These are phyloP conservation scores for Anoplopoma fimbria DNA, from an alignment of 2,113 vertebrate species.

Conservation along the genomic window DNA sequence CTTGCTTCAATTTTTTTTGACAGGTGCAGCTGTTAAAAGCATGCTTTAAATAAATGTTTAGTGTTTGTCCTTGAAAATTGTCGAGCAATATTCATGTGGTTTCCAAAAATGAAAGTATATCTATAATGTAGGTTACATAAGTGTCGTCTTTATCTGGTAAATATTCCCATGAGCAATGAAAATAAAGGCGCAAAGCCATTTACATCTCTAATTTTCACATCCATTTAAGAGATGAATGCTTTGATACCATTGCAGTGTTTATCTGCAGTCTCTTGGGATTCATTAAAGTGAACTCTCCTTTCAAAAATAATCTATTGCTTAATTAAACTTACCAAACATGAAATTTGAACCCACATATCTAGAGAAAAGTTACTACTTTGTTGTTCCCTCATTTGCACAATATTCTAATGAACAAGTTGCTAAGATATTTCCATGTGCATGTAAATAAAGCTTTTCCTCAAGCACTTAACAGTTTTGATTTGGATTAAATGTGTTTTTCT, in stretches of 20 bases:
- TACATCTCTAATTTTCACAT: slow-evolving; percentile 94
- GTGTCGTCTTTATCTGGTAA: slow-evolving; percentile 83
- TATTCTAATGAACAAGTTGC: slow-evolving; percentile 90
- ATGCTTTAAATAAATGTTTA: slow-evolving; percentile 57
- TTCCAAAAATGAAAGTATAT: slow-evolving; percentile 72
- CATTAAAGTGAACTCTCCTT: slow-evolving; percentile 96
- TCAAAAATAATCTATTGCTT: slow-evolving; percentile 99
- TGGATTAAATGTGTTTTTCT: slow-evolving; percentile 83
- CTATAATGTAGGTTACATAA: slow-evolving; percentile 82
- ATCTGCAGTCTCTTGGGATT: slow-evolving; percentile 94
- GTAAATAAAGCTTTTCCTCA: slow-evolving; percentile 88
- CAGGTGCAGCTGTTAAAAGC: slow-evolving; percentile 52
- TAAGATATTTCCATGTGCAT: slow-evolving; percentile 84
- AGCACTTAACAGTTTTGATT: slow-evolving; percentile 90
- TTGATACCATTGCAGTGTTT: slow-evolving; percentile 96
- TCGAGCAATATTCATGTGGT: slow-evolving; percentile 52
- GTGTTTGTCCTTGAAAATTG: slow-evolving; percentile 79
- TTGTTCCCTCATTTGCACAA: slow-evolving; percentile 87
- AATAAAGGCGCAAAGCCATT: slow-evolving; percentile 89
- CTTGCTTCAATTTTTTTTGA: slow-evolving; percentile 30
- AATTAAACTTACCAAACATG: slow-evolving; percentile 99
- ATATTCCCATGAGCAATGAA: slow-evolving; percentile 85
- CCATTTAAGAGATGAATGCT: slow-evolving; percentile 98
- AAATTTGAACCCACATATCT: slow-evolving; percentile 94
- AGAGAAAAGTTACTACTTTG: slow-evolving; percentile 90